phyloP scores from a whole-genome alignment of 2,888 invertebrate species.

The Polymixis flavicincta region DNA sequence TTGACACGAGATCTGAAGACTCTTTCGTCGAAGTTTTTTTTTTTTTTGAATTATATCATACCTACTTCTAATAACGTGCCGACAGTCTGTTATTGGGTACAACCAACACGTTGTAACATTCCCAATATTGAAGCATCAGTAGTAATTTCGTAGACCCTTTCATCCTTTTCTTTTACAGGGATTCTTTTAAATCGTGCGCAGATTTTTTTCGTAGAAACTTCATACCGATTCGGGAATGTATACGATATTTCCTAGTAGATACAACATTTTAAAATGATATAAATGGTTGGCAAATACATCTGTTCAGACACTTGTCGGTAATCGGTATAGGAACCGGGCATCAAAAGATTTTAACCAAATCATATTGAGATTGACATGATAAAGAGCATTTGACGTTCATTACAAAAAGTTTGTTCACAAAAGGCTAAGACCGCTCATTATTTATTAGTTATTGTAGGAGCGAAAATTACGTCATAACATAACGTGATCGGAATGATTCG shows the following conservation, averaged over 20 bases:
- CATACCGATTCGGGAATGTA: background rate
- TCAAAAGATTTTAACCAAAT: constrained; percentile 15
- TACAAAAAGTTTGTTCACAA: constrained; percentile 46
- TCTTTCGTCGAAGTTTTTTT: background rate
- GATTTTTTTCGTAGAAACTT: background rate
- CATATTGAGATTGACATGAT: constrained; percentile 38
- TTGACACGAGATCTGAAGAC: background rate
- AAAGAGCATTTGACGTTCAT: constrained; percentile 25
- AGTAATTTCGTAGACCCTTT: background rate
- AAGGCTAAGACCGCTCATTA: constrained; percentile 28
- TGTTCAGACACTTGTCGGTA: background rate
- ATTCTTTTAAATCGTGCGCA: background rate
- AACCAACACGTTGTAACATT: background rate
- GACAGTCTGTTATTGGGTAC: background rate
- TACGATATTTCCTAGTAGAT: background rate
- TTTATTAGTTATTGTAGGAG: constrained; percentile 21
- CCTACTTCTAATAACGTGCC: background rate
- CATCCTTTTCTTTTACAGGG: background rate
- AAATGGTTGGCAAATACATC: background rate
- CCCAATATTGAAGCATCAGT: background rate
- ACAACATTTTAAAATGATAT: background rate
- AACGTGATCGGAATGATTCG: constrained; percentile 32
- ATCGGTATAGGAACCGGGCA: background rate
- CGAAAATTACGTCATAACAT: constrained; percentile 43
- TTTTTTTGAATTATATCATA: background rate